Base-by-base conservation (phyloP, 37 sponge, comb jelly and placozoan species). In the Haliclona indistincta region DNA sequence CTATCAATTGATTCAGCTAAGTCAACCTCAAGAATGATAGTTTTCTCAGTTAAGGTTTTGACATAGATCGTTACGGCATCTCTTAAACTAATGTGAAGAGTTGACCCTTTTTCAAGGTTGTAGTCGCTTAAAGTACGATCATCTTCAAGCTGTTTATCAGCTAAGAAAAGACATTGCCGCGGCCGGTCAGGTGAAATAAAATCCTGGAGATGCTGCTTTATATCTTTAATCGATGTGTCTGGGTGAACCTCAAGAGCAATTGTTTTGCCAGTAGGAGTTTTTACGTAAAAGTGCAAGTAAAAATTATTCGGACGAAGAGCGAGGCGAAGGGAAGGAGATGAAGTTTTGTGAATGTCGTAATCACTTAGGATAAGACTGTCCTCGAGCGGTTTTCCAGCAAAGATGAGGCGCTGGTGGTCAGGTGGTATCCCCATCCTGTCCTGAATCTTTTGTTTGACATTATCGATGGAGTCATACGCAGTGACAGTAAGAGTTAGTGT, bases 401-500 rank as follows among this genome's bases (percentile, higher is more conserved):
- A 93, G 29, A 93, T 84, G n/a, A 93, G 85, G 23, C 89, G 51
- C 64, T 93, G 93, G 38, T 84, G 82, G 52, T 88, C 85, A 42
- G 89, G 86, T 38, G 89, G 89, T 37, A 93, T 84, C 2, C 93
- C 89, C 43, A 76, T 83, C 64, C 73, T 73, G 53, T 88, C 89
- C 69, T 88, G 84, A 35, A 88, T 79, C 80, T 88, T 83, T n/a
- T 58, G 53, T 73, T 88, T 88, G 41, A 88, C 89, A 69, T 82
- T 78, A 43, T 78, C 89, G 23, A 88, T 83, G 23, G 96, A 86
- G 74, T 98, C 93, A 63, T 76, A 72, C 43, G 93, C 86, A 75
- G 89, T 90, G 11, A 95, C 99, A 38, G 95, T 93, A 28, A 98
- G 89, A 36, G 96, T 87, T 83, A 95, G 92, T 64, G 99, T 98